These are phyloP conservation scores for Holothuria scabra DNA, from an alignment of 53 echinoderm and acorn worm species.

Conservation along the genomic window DNA sequence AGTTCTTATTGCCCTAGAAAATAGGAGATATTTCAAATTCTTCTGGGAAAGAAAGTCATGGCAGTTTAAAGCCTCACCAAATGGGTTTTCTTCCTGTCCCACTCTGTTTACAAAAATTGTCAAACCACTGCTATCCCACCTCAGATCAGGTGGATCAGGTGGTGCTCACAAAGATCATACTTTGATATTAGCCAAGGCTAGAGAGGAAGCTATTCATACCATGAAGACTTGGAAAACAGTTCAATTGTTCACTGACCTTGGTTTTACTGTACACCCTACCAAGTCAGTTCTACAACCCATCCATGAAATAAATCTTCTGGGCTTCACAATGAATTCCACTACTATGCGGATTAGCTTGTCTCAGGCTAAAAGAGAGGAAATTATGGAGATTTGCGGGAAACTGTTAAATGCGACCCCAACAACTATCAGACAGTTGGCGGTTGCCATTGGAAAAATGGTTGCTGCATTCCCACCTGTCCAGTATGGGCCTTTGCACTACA, in stretches of 20 bases:
- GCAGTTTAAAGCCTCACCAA: constrained; percentile 53
- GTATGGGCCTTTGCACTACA: constrained; percentile 53
- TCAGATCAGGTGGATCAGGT: constrained; percentile 39
- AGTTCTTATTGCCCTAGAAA: constrained; percentile 32
- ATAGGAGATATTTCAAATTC: constrained; percentile 51
- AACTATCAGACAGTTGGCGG: constrained; percentile 3
- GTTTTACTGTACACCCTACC: constrained; percentile 47
- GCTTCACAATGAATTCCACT: constrained; percentile 13
- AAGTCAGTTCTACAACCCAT: constrained; percentile 51
- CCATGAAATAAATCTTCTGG: constrained; percentile 19
- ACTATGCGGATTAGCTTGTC: constrained; percentile 12
- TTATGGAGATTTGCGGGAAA: constrained; percentile 1
- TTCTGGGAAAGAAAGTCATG: constrained; percentile 44
- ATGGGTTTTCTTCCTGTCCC: constrained; percentile 61
- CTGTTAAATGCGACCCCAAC: neutral
- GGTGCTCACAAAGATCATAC: constrained; percentile 63
- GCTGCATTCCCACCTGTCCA: constrained; percentile 42
- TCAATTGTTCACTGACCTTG: constrained; percentile 7
- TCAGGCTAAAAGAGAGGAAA: constrained; percentile 4
- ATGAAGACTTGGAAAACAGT: constrained; percentile 25
- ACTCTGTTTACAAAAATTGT: constrained; percentile 59
- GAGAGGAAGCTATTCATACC: neutral
- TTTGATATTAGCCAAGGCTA: constrained; percentile 25
- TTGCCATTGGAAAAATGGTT: constrained; percentile 35
- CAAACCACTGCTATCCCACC: constrained; percentile 53